Conservation (phyloP, 2,888 invertebrate species). For the Cephus runcator region DNA sequence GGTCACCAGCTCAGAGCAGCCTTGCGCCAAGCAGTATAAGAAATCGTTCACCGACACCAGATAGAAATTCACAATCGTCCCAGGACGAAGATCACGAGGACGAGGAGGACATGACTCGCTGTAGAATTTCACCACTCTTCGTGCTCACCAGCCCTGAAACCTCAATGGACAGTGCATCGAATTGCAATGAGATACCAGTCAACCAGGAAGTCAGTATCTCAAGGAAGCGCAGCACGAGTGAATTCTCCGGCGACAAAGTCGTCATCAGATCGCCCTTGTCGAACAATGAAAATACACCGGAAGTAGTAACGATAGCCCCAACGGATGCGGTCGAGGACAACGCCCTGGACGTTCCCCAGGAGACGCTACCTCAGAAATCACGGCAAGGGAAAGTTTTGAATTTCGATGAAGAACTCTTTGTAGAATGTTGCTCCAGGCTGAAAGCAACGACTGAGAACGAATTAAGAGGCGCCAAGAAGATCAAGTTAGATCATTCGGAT, state of each 20-base stretch:
- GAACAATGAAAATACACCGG: constrained; percentile 38
- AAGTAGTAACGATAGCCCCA: constrained; percentile 56
- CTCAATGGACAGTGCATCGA: constrained; percentile 45
- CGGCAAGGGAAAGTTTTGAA: constrained; percentile 60
- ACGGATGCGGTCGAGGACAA: constrained; percentile 61
- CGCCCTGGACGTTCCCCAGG: constrained; percentile 52
- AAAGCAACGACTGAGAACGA: constrained; percentile 62
- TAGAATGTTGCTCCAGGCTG: constrained; percentile 61
- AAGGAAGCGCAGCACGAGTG: constrained; percentile 39
- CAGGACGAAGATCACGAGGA: constrained; percentile 36
- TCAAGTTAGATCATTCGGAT: constrained; percentile 57
- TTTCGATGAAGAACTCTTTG: constrained; percentile 61
- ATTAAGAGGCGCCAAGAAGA: constrained; percentile 60
- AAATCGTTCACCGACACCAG: constrained; percentile 40
- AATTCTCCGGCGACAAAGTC: constrained; percentile 50
- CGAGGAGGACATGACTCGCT: constrained; percentile 40
- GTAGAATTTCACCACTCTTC: constrained; percentile 54
- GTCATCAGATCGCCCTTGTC: constrained; percentile 49
- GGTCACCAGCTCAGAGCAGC: not conserved
- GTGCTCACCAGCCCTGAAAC: constrained; percentile 49
- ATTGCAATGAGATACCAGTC: constrained; percentile 16
- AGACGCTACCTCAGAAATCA: constrained; percentile 36
- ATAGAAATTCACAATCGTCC: constrained; percentile 31
- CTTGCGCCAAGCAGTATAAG: constrained; percentile 25
- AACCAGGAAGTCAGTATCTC: constrained; percentile 7